These are phyloP conservation scores for Criorhina ranunculi DNA, from an alignment of 2,888 invertebrate genomes.

Conservation along the genomic window DNA sequence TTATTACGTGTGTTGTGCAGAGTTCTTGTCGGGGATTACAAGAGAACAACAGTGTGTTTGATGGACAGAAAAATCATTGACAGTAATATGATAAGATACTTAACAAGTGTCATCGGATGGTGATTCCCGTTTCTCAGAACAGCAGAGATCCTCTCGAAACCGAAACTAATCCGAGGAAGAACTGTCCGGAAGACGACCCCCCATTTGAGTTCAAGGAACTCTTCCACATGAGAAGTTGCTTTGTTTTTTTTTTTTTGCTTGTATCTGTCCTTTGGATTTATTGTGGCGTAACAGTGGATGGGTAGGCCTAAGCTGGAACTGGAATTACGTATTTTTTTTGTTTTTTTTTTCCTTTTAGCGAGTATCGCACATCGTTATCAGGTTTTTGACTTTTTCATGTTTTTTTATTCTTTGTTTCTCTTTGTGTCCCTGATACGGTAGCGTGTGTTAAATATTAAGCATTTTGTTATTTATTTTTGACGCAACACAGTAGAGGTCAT, in stretches of 20 bases:
- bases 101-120: conserved; percentile 24
- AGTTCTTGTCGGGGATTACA: not conserved
- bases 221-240: conserved; percentile 19
- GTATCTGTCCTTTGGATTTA: conserved; percentile 15
- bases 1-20: no score
- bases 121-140: not conserved
- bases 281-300: not conserved
- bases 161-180: not conserved
- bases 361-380: conserved; percentile 52
- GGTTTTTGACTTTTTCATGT: conserved; percentile 55
- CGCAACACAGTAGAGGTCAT: conserved; percentile 3
- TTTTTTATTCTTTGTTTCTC: not conserved
- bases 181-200: not conserved
- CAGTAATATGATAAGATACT: conserved; percentile 54
- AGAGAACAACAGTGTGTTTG: no score
- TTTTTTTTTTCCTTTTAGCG: conserved; percentile 2
- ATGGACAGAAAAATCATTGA: conserved; percentile 5
- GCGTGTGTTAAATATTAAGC: conserved; percentile 53
- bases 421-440: conserved; percentile 33
- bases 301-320: conserved; percentile 27
- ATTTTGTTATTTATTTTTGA: conserved; percentile 1
- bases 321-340: conserved; percentile 31
- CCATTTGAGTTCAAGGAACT: conserved; percentile 35
- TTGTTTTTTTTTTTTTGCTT: conserved; percentile 1
- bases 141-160: not conserved